Evolutionary conservation across 2,797 vertebrate species (phyloP).

Genomic region (Poeciliopsis turneri): DNA sequence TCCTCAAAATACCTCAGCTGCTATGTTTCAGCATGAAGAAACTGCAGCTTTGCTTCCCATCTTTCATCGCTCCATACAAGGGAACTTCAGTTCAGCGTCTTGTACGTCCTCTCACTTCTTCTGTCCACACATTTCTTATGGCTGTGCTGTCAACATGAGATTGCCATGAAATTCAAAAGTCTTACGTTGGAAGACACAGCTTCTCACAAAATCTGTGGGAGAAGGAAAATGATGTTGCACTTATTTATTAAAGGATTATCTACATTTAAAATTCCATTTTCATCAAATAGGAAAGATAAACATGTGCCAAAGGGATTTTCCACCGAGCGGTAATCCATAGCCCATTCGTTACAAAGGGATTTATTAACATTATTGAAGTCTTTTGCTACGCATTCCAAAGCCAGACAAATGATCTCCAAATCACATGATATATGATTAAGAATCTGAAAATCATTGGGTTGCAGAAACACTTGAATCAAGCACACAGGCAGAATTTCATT

Average conservation of each 20-base stretch:
- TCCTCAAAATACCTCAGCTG: slow-evolving; percentile 1
- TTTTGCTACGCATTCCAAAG: slow-evolving; percentile 1
- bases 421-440: not conserved
- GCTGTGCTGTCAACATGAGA: not conserved
- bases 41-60: not conserved
- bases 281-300: not conserved
- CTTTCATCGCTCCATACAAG: not conserved
- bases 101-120: not conserved
- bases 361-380: slow-evolving; percentile 13
- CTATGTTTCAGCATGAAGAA: slow-evolving; percentile 1
- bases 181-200: slow-evolving; percentile 1
- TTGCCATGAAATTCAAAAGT: not conserved
- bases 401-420: not conserved
- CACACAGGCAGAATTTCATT: not conserved
- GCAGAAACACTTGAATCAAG: not conserved
- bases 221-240: not conserved
- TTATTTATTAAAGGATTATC: slow-evolving; percentile 16
- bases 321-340: slow-evolving; percentile 1
- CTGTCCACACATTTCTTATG: not conserved
- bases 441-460: not conserved
- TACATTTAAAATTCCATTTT: slow-evolving; percentile 16
- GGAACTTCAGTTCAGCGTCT: not conserved
- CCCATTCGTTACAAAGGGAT: not conserved
- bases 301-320: slow-evolving; percentile 9
- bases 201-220: slow-evolving; percentile 6